Evolutionary conservation across 2,113 vertebrate genomes (phyloP), one percentile per base, ranked within the genome.

Genomic region (Austrofundulus limnaeus): DNA sequence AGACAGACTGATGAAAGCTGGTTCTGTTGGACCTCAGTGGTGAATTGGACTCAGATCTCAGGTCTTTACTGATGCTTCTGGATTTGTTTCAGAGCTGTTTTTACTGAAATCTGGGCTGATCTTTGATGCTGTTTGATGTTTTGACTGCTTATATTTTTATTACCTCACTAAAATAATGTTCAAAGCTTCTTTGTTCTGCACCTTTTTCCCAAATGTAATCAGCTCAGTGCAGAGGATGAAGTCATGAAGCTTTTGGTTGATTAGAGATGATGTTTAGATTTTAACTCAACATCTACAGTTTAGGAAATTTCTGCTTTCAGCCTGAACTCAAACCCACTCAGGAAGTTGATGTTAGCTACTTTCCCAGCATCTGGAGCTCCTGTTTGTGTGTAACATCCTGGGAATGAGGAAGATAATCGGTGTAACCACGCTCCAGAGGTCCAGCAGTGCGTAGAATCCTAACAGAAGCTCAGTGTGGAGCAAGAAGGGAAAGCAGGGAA

Each of bases 21-120:
- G 53, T 0, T 21, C 21, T 9, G 37, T 9, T 3, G 12, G 2
- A 21, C 66, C n/a, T 8, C 11, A 12, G 3, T 53, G n/a, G 11
- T 21, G 61, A 10, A 73, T 5, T 23, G n/a, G 19, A 61, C 34
- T 83, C 43, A 38, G 31, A 41, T 64, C 45, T 56, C 38, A 52
- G 28, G 62, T 68, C 28, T 42, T 75, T 39, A 48, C 25, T 64
- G 42, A 74, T 8, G 28, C n/a, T 47, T 16, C 53, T 59, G 47
- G 11, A 42, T 13, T 46, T 5, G 19, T 70, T 78, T 63, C 21
- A 21, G 6, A 31, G 11, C 41, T 66, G 52, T 78, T 69, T 66
- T 71, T 65, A 62, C 64, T 51, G 37, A n/a, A 19, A 66, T 45
- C 47, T 55, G 15, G 50, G 46, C 39, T 53, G 45, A 19, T 54